Evolutionary conservation across 2,888 invertebrate genomes (phyloP), one percentile per base, ranked within the genome.

Genomic region (Ectemnius lituratus): DNA sequence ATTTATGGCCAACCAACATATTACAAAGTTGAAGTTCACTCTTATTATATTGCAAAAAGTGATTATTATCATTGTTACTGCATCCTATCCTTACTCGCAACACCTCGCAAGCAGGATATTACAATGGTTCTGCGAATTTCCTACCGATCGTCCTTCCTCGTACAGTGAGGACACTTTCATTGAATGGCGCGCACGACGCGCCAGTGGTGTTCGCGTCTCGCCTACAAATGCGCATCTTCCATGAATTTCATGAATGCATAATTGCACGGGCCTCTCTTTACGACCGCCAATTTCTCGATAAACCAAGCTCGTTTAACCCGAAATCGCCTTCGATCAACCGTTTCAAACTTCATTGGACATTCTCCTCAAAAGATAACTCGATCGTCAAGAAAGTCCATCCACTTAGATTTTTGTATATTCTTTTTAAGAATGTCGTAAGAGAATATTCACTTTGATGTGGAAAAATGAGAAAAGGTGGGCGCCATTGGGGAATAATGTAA

Each of bases 191-290:
- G 37, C 8, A 16, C 52, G 52, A 52, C 52, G 52, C 52, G 52
- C 52, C 52, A 52, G 62, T 66, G 6, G 69, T 62, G 68, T 63
- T 75, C 56, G 49, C 74, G 73, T 73, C 62, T 68, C 67, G 70
- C 70, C 67, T 78, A 76, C 70, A 70, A 76, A 78, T 76, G 73
- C 65, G 76, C 70, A 68, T 76, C 70, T 70, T 52, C 65, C 73
- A 65, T 75, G 73, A 76, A 70, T 74, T 66, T 76, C 78, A 76
- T 77, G 78, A 78, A 76, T 78, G 64, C 62, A 67, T 70, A 70
- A 78, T 76, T 70, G 67, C 70, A 67, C 37, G 37, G 69, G 70
- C 76, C 60, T 76, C 61, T 70, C 58, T 23, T 45, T 59, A 27
- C 45, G 37, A 16, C 52, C 52, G 52, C 6, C 6, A 5, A 52